phyloP scores from a whole-genome alignment of 2,113 vertebrate genomes.

The Boulengeromyrus knoepffleri region DNA sequence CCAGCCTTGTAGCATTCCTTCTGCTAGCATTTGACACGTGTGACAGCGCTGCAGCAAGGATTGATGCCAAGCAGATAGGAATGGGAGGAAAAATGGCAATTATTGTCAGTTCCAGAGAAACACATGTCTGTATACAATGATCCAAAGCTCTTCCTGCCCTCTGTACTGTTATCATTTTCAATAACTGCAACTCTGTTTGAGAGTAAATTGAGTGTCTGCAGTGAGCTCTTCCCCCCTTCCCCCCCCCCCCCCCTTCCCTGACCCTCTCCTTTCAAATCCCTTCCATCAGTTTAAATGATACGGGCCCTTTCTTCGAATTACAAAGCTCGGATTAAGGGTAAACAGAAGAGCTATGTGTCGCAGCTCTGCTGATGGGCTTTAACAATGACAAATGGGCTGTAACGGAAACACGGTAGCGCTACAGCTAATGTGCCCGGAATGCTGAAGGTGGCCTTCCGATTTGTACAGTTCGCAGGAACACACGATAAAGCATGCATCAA shows the following conservation, averaged over 20 bases:
- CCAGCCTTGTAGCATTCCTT: constrained; percentile 42
- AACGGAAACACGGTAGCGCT: background rate
- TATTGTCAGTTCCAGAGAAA: constrained; percentile 63
- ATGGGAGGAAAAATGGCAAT: constrained; percentile 67
- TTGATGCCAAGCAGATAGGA: constrained; percentile 68
- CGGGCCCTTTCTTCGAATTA: constrained; percentile 1
- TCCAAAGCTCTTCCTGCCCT: constrained; percentile 45
- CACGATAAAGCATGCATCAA: background rate
- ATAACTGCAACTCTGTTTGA: constrained; percentile 62
- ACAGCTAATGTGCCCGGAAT: background rate
- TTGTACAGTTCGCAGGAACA: background rate
- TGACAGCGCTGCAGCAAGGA: constrained; percentile 64
- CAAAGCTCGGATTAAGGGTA: constrained; percentile 6
- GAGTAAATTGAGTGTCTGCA: constrained; percentile 60
- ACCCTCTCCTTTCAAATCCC: constrained; percentile 3
- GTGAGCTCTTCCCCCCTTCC: constrained; percentile 33
- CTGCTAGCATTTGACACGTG: constrained; percentile 40
- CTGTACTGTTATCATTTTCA: constrained; percentile 63
- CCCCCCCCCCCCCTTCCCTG: background rate
- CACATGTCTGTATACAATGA: constrained; percentile 56
- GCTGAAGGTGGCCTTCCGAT: background rate
- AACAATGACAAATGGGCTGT: constrained; percentile 9
- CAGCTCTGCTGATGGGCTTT: constrained; percentile 9
- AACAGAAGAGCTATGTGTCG: background rate
- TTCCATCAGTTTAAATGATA: constrained; percentile 11